Evolutionary conservation across 2,888 invertebrate species (phyloP).

Genomic region (Harpalus rubripes): DNA sequence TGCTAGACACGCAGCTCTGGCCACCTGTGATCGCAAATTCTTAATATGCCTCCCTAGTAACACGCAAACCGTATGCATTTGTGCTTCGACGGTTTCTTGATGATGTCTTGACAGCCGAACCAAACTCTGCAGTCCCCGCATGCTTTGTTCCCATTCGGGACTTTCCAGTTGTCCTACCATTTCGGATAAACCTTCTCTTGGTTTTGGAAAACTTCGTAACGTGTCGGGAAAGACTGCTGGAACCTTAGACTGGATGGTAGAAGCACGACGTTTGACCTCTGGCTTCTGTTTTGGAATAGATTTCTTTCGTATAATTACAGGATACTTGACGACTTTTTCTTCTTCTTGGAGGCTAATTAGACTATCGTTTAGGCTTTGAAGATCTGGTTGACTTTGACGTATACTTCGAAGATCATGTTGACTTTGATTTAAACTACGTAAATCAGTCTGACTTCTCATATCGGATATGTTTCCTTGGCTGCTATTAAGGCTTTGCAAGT

Average conservation of each 20-base stretch:
- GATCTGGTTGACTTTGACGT: constrained; percentile 53
- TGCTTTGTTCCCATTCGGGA: constrained; percentile 89
- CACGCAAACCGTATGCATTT: constrained; percentile 86
- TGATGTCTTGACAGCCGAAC: constrained; percentile 85
- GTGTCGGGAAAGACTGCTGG: constrained; percentile 71
- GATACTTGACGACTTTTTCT: constrained; percentile 45
- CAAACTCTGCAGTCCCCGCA: constrained; percentile 85
- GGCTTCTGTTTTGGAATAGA: constrained; percentile 41
- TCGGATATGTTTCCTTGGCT: constrained; percentile 49
- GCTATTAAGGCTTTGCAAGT: constrained; percentile 27
- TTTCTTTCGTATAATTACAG: constrained; percentile 54
- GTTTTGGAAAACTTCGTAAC: constrained; percentile 81
- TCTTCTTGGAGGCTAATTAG: constrained; percentile 41
- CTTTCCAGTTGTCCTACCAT: constrained; percentile 84
- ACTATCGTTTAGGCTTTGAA: constrained; percentile 52
- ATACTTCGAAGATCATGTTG: constrained; percentile 54
- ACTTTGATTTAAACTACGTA: constrained; percentile 47
- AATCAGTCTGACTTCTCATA: constrained; percentile 45
- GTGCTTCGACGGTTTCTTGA: constrained; percentile 81
- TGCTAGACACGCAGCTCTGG: constrained; percentile 91
- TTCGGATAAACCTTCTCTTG: constrained; percentile 83
- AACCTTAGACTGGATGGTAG: constrained; percentile 45
- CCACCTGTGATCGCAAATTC: constrained; percentile 95
- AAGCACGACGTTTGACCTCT: constrained; percentile 50
- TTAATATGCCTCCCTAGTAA: constrained; percentile 88